These are phyloP conservation scores for Dolichotis patagonum DNA, from an alignment of 2,113 vertebrate genomes.

Conservation along the genomic window DNA sequence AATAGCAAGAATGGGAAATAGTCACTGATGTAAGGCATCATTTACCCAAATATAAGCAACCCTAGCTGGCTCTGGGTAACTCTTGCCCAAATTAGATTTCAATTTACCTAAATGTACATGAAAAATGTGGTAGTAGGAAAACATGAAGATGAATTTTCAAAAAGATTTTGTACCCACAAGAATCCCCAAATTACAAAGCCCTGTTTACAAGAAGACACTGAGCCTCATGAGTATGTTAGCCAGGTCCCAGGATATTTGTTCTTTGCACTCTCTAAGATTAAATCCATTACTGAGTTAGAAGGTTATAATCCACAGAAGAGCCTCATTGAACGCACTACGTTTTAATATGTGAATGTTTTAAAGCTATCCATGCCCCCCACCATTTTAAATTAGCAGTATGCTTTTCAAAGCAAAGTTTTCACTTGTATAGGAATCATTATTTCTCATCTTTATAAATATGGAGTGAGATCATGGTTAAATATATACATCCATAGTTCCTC, in stretches of 20 bases:
- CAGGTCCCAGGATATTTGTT: neutral
- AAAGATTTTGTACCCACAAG: neutral
- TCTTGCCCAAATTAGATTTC: neutral
- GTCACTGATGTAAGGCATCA: neutral
- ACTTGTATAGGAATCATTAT: neutral
- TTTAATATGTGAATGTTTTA: neutral
- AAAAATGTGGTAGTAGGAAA: neutral
- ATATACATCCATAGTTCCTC: neutral
- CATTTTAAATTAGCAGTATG: neutral
- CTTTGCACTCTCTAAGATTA: neutral
- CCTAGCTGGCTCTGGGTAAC: neutral
- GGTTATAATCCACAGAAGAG: neutral
- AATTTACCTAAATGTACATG: neutral
- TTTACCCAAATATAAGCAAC: rapidly evolving
- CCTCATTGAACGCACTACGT: neutral
- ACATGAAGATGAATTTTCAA: neutral
- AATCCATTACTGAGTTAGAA: neutral
- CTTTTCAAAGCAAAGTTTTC: neutral
- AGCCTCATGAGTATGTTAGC: rapidly evolving
- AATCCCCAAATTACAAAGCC: neutral
- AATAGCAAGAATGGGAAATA: neutral
- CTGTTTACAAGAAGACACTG: neutral
- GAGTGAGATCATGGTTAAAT: neutral
- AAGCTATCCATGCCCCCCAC: neutral
- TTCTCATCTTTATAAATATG: neutral